These are phyloP conservation scores for Podarcis muralis DNA, from an alignment of 2,113 vertebrate genomes.

Conservation along the genomic window DNA sequence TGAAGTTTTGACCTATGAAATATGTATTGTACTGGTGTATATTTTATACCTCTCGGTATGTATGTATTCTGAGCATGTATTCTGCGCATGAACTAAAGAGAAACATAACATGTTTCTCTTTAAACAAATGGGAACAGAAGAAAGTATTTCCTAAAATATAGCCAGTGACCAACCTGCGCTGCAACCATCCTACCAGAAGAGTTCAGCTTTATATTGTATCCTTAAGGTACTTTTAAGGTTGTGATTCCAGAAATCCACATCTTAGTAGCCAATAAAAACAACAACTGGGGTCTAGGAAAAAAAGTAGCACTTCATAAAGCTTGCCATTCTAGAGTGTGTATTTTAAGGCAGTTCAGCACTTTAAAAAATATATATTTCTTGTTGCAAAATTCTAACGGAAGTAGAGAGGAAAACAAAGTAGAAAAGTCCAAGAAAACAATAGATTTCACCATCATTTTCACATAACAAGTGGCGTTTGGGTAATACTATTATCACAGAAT, in stretches of 20 bases:
- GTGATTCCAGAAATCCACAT: neutral
- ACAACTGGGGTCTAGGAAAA: neutral
- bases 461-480: neutral
- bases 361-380: constrained; percentile 18
- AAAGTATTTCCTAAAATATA: neutral
- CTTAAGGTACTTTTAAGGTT: neutral
- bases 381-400: neutral
- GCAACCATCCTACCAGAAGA: constrained; percentile 25
- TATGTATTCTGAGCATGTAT: neutral
- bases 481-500: no score
- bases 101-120: constrained; percentile 4
- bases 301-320: neutral
- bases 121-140: neutral
- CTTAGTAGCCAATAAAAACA: neutral
- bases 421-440: neutral
- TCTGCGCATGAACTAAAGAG: neutral
- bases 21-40: neutral
- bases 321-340: neutral
- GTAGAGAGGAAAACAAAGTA: neutral
- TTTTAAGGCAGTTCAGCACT: neutral
- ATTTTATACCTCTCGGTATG: neutral
- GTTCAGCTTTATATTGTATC: neutral
- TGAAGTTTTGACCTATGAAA: neutral
- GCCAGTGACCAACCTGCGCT: accelerated
- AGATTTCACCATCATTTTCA: neutral